Percentiles rank a stretch among this genome's conserved stretches.
Evolutionary conservation across 1,140 invertebrate species (phyloP).

Genomic region (Pseudomyrmex gracilis): DNA sequence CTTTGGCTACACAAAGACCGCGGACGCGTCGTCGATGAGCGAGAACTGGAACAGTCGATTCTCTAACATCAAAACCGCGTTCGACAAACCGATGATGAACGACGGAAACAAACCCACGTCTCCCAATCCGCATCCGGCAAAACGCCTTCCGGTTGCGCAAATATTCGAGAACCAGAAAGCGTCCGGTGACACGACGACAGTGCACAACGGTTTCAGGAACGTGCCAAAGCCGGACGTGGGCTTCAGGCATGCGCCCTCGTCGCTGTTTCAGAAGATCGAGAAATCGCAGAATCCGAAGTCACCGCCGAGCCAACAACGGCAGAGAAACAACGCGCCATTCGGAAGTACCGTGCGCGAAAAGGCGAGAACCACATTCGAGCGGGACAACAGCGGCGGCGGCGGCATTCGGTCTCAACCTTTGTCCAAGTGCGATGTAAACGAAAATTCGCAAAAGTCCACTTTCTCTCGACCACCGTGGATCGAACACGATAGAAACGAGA

Average conservation of each 20-base stretch:
- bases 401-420: background rate
- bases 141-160: constrained; percentile 22
- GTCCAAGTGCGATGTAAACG: constrained; percentile 30
- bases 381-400: constrained; percentile 41
- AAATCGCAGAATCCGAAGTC: constrained; percentile 64
- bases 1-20: constrained; percentile 74
- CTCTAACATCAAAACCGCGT: constrained; percentile 93
- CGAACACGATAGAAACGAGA: constrained; percentile 60
- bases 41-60: constrained; percentile 92
- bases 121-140: constrained; percentile 27
- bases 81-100: constrained; percentile 86
- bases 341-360: constrained; percentile 64
- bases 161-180: background rate
- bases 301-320: constrained; percentile 64
- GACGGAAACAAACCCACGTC: constrained; percentile 26
- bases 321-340: constrained; percentile 57
- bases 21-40: constrained; percentile 75
- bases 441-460: constrained; percentile 42
- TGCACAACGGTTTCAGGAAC: background rate
- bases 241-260: constrained; percentile 82
- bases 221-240: constrained; percentile 44
- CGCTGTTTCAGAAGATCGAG: constrained; percentile 82
- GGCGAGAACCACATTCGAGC: constrained; percentile 82
- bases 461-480: constrained; percentile 68
- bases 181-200: background rate